These are phyloP conservation scores for Diachasmimorpha longicaudata DNA, from an alignment of 1,140 invertebrate genomes.

Conservation along the genomic window DNA sequence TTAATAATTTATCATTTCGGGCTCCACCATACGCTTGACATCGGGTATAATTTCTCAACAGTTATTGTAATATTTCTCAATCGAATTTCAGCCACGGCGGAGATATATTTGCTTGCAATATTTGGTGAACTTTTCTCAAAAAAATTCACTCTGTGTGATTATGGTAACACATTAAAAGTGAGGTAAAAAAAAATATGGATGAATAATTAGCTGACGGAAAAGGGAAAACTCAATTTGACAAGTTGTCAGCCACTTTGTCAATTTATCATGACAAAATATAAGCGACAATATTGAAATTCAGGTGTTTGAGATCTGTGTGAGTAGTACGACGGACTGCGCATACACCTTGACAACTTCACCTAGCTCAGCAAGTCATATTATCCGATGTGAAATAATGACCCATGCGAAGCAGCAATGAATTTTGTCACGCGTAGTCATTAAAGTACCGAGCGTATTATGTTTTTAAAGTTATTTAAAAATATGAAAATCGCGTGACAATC, in stretches of 20 bases:
- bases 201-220: not conserved
- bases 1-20: slow-evolving; percentile 45
- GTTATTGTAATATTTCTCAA: too few relatives aligned
- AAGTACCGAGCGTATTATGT: not conserved
- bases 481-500: slow-evolving; percentile 9
- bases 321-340: too few relatives aligned
- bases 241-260: slow-evolving; percentile 60
- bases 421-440: slow-evolving; percentile 8
- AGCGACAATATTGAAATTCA: slow-evolving; percentile 1
- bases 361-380: not conserved
- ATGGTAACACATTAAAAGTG: too few relatives aligned
- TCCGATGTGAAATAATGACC: slow-evolving; percentile 4
- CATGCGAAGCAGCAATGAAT: not conserved
- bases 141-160: too few relatives aligned
- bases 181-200: not conserved
- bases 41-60: slow-evolving; percentile 11
- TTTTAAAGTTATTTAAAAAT: slow-evolving; percentile 11
- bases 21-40: slow-evolving; percentile 39
- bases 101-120: too few relatives aligned
- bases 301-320: too few relatives aligned
- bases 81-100: too few relatives aligned
- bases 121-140: too few relatives aligned
- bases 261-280: slow-evolving; percentile 43
- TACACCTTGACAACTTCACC: not conserved
- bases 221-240: slow-evolving; percentile 50